These are phyloP conservation scores for Drosophila gaucha DNA, from an alignment of 2,888 invertebrate species.

Conservation along the genomic window DNA sequence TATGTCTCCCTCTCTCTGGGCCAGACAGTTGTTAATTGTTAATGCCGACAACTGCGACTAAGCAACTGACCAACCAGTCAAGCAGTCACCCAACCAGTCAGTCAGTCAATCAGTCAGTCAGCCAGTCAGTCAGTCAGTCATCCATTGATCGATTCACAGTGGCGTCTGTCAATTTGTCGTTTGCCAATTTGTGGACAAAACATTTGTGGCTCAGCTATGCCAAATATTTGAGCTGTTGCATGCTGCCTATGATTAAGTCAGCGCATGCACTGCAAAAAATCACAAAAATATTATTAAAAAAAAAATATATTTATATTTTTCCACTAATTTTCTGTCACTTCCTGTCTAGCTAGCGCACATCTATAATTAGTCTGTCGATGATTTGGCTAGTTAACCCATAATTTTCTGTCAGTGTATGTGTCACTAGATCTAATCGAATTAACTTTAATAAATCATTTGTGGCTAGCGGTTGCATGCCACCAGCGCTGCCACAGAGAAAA, in stretches of 20 bases:
- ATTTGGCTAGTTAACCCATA: neutral
- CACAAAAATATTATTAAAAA: neutral
- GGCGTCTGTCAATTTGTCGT: conserved; percentile 60
- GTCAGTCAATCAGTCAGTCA: conserved; percentile 30
- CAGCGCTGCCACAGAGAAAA: conserved; percentile 36
- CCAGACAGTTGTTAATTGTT: conserved; percentile 72
- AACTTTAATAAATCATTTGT: conserved; percentile 30
- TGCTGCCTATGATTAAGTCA: conserved; percentile 59
- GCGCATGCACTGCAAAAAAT: conserved; percentile 29
- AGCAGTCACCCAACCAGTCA: conserved; percentile 31
- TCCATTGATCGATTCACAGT: conserved; percentile 42
- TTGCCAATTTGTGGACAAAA: conserved; percentile 56
- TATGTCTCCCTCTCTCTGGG: conserved; percentile 2
- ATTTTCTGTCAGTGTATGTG: conserved; percentile 27
- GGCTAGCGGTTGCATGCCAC: conserved; percentile 11
- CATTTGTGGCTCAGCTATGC: conserved; percentile 71
- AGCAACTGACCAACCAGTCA: conserved; percentile 29
- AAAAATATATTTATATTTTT: neutral
- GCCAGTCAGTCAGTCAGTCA: conserved; percentile 22
- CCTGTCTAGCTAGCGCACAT: neutral
- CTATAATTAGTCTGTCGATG: neutral
- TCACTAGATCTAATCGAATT: conserved; percentile 38
- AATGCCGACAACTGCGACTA: conserved; percentile 71
- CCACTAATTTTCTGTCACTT: neutral
- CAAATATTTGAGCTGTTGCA: conserved; percentile 69